Evolutionary conservation across 2,888 invertebrate species (phyloP).

Genomic region (Pteria penguin): DNA sequence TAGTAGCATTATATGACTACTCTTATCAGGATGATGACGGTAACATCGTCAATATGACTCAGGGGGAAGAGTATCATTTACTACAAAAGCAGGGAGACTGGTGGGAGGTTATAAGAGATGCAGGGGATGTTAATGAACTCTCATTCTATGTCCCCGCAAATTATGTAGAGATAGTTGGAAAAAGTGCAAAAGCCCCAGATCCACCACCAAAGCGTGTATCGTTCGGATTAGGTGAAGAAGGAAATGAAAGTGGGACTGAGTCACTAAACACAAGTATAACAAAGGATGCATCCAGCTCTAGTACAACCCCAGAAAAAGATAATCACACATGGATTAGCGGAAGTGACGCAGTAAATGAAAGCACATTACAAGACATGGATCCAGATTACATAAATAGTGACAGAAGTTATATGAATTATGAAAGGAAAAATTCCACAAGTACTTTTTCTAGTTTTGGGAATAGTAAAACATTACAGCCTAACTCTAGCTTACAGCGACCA

Average conservation of each 20-base stretch:
- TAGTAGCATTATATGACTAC: conserved; percentile 65
- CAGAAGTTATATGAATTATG: background rate
- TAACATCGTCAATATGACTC: conserved; percentile 54
- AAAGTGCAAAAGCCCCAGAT: conserved; percentile 32
- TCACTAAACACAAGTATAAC: background rate
- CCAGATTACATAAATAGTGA: background rate
- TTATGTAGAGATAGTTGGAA: conserved; percentile 64
- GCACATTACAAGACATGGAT: background rate
- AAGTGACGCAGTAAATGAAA: background rate
- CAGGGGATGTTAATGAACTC: conserved; percentile 47
- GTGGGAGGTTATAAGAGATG: conserved; percentile 66
- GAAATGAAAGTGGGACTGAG: background rate
- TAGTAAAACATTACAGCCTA: background rate
- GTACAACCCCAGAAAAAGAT: background rate
- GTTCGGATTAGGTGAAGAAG: background rate
- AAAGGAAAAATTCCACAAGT: conserved; percentile 12
- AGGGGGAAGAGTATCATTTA: conserved; percentile 62
- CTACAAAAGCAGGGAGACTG: conserved; percentile 57
- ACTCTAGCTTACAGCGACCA: background rate
- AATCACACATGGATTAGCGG: background rate
- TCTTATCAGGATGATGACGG: conserved; percentile 62
- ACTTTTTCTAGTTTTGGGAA: conserved; percentile 2
- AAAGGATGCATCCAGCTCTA: conserved; percentile 11
- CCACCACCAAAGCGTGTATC: background rate
- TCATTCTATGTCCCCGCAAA: conserved; percentile 72